Base-by-base conservation (phyloP, 2,113 vertebrate genomes). In the Isurus oxyrinchus region DNA sequence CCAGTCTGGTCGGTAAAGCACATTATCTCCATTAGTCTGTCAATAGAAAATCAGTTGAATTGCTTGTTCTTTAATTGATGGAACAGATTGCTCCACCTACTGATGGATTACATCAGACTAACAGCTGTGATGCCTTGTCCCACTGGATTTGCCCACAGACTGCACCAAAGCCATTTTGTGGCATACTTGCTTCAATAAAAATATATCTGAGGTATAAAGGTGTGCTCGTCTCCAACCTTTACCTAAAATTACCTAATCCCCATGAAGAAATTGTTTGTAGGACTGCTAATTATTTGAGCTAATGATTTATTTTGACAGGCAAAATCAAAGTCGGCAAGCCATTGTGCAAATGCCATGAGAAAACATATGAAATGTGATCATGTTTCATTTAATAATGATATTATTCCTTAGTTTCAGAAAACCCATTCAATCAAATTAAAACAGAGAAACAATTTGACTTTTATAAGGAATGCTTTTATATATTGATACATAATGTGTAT, bases 61-160 rank as follows among this genome's bases (percentile, higher is more conserved):
- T 97, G 98, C 98, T 97, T 98, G 97, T 98, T 98, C 97, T 96
- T 98, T 98, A 98, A 98, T 98, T 98, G 98, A 98, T 97, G 97
- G 96, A 98, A 98, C 97, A 96, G 96, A 97, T 97, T 97, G 97
- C 97, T 97, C 97, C 98, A 97, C 97, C 97, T 96, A 81, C 97
- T 98, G 98, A 98, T 98, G 97, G 98, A 98, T 98, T 97, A 97
- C 97, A 97, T 97, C n/a, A 96, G 97, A 96, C 97, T 98, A 97
- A 97, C 97, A 97, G 98, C 98, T 98, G 97, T 97, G 76, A 81
- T 96, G 97, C 97, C 66, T 31, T 97, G 97, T 98, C 98, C 98
- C 98, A 35, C 97, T 96, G 97, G 96, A 97, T 96, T 97, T 0
- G 53, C 2, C 97, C 97, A 96, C 97, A 97, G 96, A 97, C 97